Evolutionary conservation across 2,888 invertebrate genomes (phyloP).

Genomic region (Pseudococcus longispinus): DNA sequence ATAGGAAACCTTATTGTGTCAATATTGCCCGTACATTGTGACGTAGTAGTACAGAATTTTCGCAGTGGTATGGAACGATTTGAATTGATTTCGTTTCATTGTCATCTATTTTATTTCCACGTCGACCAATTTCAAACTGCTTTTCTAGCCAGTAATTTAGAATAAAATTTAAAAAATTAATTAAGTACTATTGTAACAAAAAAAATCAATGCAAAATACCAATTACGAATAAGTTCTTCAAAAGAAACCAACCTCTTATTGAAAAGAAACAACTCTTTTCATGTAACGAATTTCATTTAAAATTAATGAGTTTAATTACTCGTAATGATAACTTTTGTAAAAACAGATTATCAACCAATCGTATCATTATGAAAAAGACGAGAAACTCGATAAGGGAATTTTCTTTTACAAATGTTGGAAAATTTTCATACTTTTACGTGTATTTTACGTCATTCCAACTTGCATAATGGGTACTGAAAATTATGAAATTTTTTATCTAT

Average conservation of each 20-base stretch:
- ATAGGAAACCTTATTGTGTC: not conserved
- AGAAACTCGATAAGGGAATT: not conserved
- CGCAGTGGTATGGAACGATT: too few species aligned
- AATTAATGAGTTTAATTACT: not conserved
- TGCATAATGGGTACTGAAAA: not conserved
- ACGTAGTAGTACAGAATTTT: not conserved
- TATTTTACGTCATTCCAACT: not conserved
- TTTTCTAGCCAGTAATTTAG: too few species aligned
- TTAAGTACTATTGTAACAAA: too few species aligned
- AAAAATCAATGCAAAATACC: too few species aligned
- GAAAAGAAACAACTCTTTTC: too few species aligned
- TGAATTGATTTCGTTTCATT: too few species aligned
- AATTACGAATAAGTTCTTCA: too few species aligned
- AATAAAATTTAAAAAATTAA: too few species aligned
- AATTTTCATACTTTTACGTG: not conserved
- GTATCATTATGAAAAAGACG: not conserved
- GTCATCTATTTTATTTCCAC: too few species aligned
- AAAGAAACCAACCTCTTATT: too few species aligned
- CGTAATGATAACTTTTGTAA: not conserved
- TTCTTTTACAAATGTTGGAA: not conserved
- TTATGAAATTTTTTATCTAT: not conserved
- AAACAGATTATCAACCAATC: not conserved
- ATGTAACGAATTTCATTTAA: not conserved
- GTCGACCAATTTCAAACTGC: too few species aligned
- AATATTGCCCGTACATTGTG: not conserved